These are phyloP conservation scores for Polydesmus complanatus DNA, from an alignment of 2,888 invertebrate genomes.

Conservation along the genomic window DNA sequence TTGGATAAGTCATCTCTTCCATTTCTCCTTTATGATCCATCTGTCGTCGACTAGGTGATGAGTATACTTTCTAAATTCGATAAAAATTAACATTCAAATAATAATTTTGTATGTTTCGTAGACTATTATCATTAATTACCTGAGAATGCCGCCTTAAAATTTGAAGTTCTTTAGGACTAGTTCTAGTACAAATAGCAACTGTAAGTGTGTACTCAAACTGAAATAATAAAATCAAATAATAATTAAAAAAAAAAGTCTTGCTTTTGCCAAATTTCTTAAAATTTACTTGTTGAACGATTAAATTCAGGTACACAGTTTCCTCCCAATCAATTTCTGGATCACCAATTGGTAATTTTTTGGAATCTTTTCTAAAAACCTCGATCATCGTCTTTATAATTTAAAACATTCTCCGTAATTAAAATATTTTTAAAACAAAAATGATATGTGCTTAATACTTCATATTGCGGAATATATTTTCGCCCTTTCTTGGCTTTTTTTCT, in stretches of 20 bases:
- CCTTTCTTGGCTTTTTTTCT: conserved; percentile 78
- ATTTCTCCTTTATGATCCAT: conserved; percentile 98
- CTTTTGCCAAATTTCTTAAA: not conserved
- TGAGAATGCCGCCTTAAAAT: conserved; percentile 82
- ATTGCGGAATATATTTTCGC: conserved; percentile 75
- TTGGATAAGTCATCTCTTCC: conserved; percentile 97
- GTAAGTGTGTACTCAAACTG: conserved; percentile 91
- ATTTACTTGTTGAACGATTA: conserved; percentile 75
- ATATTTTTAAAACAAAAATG: not conserved
- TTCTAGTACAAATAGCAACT: conserved; percentile 92
- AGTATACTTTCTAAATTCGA: conserved; percentile 61
- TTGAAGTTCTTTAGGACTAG: conserved; percentile 93
- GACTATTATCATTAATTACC: too few species aligned
- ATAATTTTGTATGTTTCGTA: too few species aligned
- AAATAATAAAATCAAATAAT: conserved; percentile 18
- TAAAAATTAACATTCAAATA: not conserved
- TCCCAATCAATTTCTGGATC: conserved; percentile 98
- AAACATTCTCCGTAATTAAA: not conserved
- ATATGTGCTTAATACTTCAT: conserved; percentile 45
- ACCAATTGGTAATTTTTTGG: conserved; percentile 87
- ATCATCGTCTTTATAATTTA: conserved; percentile 58
- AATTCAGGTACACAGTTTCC: conserved; percentile 94
- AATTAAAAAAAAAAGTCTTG: not conserved
- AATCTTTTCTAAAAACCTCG: conserved; percentile 94
- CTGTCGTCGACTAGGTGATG: conserved; percentile 87